A percentile compares a stretch with the other conserved stretches of the same genome.
These are phyloP conservation scores for Sebastes itinus DNA, from an alignment of 2,797 vertebrate species.

Conservation along the genomic window DNA sequence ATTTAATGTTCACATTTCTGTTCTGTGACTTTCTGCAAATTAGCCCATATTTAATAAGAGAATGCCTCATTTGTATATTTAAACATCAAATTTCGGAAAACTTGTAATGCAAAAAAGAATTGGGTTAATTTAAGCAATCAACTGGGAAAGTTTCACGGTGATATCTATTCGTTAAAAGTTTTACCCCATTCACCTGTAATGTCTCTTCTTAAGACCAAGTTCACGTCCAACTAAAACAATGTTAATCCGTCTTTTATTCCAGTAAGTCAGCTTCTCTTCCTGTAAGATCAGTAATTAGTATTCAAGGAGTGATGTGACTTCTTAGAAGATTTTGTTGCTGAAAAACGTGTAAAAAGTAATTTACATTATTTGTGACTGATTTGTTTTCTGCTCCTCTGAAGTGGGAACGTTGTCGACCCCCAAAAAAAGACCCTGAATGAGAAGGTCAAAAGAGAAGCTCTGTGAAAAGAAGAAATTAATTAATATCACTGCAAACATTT, in stretches of 20 bases:
- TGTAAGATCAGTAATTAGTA: not conserved
- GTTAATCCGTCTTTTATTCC: not conserved
- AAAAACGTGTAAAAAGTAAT: not conserved
- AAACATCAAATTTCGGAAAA: not conserved
- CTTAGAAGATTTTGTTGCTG: too few relatives aligned
- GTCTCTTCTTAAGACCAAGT: not conserved
- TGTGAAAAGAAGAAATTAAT: not conserved
- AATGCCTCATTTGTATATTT: not conserved
- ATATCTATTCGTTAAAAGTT: not conserved
- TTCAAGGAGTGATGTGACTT: not conserved
- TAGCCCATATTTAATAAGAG: too few relatives aligned
- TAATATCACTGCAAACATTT: not conserved
- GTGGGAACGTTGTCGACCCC: not conserved
- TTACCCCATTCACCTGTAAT: not conserved
- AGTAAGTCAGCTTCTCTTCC: not conserved
- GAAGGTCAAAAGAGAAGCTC: not conserved
- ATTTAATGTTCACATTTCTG: too few relatives aligned
- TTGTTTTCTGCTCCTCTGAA: not conserved
- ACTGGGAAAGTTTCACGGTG: not conserved
- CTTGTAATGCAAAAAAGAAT: not conserved
- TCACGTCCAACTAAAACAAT: not conserved
- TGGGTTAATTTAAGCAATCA: not conserved
- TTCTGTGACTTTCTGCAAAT: too few relatives aligned
- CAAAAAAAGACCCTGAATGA: not conserved
- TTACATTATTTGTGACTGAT: not conserved